Percentiles rank a stretch among this genome's conserved stretches.
These are phyloP conservation scores for Xenotilapia longispinis DNA, from an alignment of 2,113 vertebrate species.

Conservation along the genomic window DNA sequence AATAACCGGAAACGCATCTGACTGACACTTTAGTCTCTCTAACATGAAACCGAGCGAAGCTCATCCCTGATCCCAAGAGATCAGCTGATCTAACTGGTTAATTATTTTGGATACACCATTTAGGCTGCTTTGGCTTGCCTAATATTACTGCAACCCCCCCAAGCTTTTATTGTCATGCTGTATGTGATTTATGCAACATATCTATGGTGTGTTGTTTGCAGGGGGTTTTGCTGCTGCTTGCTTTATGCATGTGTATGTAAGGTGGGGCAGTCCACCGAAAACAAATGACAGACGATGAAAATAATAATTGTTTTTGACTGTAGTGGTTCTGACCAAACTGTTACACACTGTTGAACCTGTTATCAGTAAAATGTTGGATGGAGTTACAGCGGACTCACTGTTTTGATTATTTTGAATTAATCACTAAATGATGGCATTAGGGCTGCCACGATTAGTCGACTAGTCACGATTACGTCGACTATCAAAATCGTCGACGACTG, in stretches of 20 bases:
- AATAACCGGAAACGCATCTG: not conserved
- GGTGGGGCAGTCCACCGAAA: not conserved
- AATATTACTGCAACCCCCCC: not conserved
- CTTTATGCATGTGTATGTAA: not conserved
- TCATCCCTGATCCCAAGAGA: not conserved
- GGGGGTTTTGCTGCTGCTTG: not conserved
- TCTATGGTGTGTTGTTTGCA: not conserved
- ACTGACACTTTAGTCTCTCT: not conserved
- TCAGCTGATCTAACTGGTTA: not conserved
- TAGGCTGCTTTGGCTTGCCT: not conserved
- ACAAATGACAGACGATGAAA: not conserved
- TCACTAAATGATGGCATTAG: not conserved
- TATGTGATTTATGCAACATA: not conserved
- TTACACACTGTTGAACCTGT: not conserved
- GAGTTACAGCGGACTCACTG: not conserved
- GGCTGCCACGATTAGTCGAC: too few species aligned
- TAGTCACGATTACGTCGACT: too few species aligned
- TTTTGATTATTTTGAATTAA: not conserved
- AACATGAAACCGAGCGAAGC: fast-evolving
- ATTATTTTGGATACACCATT: not conserved
- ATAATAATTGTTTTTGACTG: not conserved
- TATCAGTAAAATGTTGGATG: not conserved
- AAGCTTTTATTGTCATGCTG: not conserved
- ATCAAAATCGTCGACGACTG: too few species aligned
- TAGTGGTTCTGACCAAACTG: not conserved